These are phyloP conservation scores for Lithophane ornitopus DNA, from an alignment of 2,888 invertebrate genomes.

Conservation along the genomic window DNA sequence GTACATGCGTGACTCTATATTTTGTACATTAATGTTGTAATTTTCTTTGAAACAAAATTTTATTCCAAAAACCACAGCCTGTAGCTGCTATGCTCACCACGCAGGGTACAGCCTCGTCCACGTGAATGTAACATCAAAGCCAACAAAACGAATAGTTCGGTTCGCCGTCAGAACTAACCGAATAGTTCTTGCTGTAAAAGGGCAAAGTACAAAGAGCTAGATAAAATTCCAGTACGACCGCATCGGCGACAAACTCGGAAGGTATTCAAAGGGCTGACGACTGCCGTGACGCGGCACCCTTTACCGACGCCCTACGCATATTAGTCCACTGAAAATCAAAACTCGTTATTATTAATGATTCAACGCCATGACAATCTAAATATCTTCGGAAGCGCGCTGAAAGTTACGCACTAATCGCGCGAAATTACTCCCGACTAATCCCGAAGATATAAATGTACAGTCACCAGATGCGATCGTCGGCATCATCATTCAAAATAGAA, in stretches of 20 bases:
- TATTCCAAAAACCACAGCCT: conserved; percentile 32
- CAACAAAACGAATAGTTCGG: conserved; percentile 83
- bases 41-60: conserved; percentile 49
- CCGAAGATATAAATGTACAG: conserved; percentile 84
- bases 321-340: conserved; percentile 90
- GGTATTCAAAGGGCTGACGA: conserved; percentile 86
- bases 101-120: conserved; percentile 23
- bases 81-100: conserved; percentile 23
- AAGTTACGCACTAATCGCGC: conserved; percentile 85
- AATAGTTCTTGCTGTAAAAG: conserved; percentile 88
- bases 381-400: conserved; percentile 81
- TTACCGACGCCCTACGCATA: conserved; percentile 86
- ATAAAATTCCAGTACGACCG: conserved; percentile 88
- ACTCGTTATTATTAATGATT: conserved; percentile 90
- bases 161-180: conserved; percentile 83
- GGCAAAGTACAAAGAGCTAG: conserved; percentile 89
- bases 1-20: neutral
- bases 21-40: conserved; percentile 22
- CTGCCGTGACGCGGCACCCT: conserved; percentile 86
- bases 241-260: conserved; percentile 88
- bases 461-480: conserved; percentile 87
- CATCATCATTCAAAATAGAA: conserved; percentile 87
- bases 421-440: conserved; percentile 82
- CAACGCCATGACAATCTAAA: conserved; percentile 88
- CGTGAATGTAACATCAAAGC: conserved; percentile 80